Base-by-base conservation (phyloP, 2,888 invertebrate genomes). In the Perdita meconis region DNA sequence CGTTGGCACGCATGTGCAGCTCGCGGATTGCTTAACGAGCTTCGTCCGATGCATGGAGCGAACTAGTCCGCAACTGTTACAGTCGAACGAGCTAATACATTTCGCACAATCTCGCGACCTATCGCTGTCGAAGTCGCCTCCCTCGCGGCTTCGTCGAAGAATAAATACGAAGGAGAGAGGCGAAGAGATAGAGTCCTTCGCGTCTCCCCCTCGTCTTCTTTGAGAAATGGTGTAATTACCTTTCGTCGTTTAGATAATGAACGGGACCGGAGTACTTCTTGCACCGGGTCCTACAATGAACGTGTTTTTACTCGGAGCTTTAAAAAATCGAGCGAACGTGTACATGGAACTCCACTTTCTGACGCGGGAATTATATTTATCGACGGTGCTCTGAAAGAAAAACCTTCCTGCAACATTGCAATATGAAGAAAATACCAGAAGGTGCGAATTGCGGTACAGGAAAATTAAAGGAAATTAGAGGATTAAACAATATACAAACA, bases 21-120 rank as follows among this genome's bases (percentile, higher is more conserved):
- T 57, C 47, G 56, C 55, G 51, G 53, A 77, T 80, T 56, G 73
- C 74, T 78, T 82, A 82, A 82, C 84, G 65, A 78, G 78, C 61
- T 56, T 55, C 55, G 53, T 42, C 57, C 44, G 72, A 75, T 81
- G 64, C 44, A 69, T 68, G 80, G 80, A 72, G 78, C 56, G 65
- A 75, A 74, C 66, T 75, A 65, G 42, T 56, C 19, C n/a, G 40
- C 24, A 71, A 66, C 68, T 61, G 53, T 72, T 67, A 80, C 56
- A 44, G 59, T 57, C 57, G 44, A 65, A 16, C 53, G 16, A 59
- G 60, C 40, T 83, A 72, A 74, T 73, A 64, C 19, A 22, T 51
- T 51, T 16, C 64, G 19, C 16, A 60, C 16, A 38, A 64, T 73
- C 30, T 38, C 38, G 44, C 42, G 26, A 44, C 40, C 40, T 50